Evolutionary conservation across 1,140 invertebrate genomes (phyloP).

Genomic region (Drosophila repleta): DNA sequence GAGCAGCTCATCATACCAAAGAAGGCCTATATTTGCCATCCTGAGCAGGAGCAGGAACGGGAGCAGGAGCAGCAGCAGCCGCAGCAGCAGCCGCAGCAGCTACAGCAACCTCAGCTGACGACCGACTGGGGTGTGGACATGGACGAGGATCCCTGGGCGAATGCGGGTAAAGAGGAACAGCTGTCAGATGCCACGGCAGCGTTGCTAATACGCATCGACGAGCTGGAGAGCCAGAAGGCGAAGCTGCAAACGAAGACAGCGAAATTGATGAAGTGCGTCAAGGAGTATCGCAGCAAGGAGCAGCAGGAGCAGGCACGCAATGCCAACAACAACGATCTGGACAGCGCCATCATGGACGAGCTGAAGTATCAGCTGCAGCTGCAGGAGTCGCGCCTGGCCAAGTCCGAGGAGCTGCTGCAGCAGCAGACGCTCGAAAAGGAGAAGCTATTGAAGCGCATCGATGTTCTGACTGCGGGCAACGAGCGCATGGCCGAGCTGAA

Average conservation of each 20-base stretch:
- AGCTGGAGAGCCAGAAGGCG: constrained; percentile 86
- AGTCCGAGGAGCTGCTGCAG: constrained; percentile 85
- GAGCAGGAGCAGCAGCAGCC: constrained; percentile 2
- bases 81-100: constrained; percentile 15
- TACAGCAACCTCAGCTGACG: background rate
- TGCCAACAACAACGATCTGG: constrained; percentile 85
- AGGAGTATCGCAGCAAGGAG: constrained; percentile 88
- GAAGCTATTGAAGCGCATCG: constrained; percentile 88
- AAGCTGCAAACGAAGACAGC: constrained; percentile 87
- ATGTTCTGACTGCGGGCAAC: constrained; percentile 90
- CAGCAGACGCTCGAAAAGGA: constrained; percentile 88
- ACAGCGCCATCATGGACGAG: constrained; percentile 90
- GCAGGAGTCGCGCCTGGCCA: constrained; percentile 87
- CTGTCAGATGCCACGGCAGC: constrained; percentile 52
- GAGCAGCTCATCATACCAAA: constrained; percentile 85
- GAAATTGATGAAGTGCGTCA: constrained; percentile 90
- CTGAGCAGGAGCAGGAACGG: constrained; percentile 32
- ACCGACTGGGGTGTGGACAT: constrained; percentile 85
- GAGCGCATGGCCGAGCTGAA: constrained; percentile 91
- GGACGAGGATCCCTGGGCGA: constrained; percentile 83
- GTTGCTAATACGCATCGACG: constrained; percentile 84
- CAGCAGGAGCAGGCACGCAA: constrained; percentile 20
- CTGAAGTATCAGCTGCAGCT: constrained; percentile 87
- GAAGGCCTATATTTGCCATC: constrained; percentile 85
- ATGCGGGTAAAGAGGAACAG: constrained; percentile 10